Evolutionary conservation across 2,888 invertebrate genomes (phyloP).

Genomic region (Acronicta leporina): DNA sequence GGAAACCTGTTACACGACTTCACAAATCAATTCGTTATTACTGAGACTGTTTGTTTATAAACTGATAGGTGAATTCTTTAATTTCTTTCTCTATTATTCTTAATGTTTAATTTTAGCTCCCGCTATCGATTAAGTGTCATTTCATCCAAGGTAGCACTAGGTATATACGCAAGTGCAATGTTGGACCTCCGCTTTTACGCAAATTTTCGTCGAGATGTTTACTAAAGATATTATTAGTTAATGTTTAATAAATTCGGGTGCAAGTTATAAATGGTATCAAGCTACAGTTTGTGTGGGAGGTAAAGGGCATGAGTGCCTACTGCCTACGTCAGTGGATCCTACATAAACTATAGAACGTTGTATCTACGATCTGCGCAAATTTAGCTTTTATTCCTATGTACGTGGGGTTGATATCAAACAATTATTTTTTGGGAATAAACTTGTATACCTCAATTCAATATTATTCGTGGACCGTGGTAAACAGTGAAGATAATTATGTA

Average conservation of each 20-base stretch:
- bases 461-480: constrained; percentile 27
- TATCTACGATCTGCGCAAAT: constrained; percentile 38
- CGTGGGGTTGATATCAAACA: constrained; percentile 23
- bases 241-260: constrained; percentile 42
- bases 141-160: constrained; percentile 10
- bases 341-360: constrained; percentile 60
- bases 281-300: constrained; percentile 72
- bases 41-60: constrained; percentile 76
- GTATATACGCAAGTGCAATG: constrained; percentile 8
- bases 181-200: constrained; percentile 12
- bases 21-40: constrained; percentile 68
- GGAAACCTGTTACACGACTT: constrained; percentile 80
- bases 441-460: neutral
- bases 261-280: constrained; percentile 56
- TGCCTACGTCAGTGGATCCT: constrained; percentile 78
- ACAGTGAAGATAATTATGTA: constrained; percentile 21
- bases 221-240: constrained; percentile 31
- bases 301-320: constrained; percentile 81
- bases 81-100: constrained; percentile 7
- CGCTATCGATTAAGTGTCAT: constrained; percentile 42
- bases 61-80: constrained; percentile 42
- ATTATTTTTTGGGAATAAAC: constrained; percentile 12
- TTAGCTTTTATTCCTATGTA: constrained; percentile 38
- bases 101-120: constrained; percentile 23
- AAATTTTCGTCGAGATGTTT: constrained; percentile 15